These are phyloP conservation scores for Egretta garzetta DNA, from an alignment of 2,113 vertebrate species.

Conservation along the genomic window DNA sequence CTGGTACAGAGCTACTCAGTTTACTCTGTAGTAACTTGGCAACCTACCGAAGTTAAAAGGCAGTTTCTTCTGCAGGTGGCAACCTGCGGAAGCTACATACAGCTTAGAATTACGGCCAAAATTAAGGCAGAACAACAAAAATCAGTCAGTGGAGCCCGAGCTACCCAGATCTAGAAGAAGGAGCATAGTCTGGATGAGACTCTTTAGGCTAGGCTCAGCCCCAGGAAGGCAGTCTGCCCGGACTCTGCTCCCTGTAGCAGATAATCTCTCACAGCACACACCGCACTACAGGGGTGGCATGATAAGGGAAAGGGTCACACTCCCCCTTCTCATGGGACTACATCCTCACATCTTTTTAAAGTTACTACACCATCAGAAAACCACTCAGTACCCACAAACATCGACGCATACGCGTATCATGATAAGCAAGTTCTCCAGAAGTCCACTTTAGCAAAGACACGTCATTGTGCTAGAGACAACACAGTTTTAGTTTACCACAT, in stretches of 20 bases:
- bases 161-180: not conserved
- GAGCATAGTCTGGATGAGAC: fast-evolving
- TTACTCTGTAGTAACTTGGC: not conserved
- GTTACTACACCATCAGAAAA: not conserved
- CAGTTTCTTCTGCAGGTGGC: not conserved
- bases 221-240: not conserved
- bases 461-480: fast-evolving
- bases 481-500: fast-evolving
- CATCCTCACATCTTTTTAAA: not conserved
- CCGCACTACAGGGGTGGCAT: fast-evolving
- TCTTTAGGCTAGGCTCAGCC: not conserved
- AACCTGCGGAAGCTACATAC: fast-evolving
- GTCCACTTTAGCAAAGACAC: fast-evolving
- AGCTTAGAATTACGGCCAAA: not conserved
- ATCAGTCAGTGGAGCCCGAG: not conserved
- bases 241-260: not conserved
- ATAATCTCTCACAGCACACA: not conserved
- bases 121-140: not conserved
- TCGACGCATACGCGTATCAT: fast-evolving
- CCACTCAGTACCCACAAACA: not conserved
- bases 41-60: not conserved
- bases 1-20: not conserved
- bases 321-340: fast-evolving
- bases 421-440: not conserved
- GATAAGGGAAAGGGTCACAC: fast-evolving